These are phyloP conservation scores for Pollachius pollachius DNA, from an alignment of 2,113 vertebrate species.

Conservation along the genomic window DNA sequence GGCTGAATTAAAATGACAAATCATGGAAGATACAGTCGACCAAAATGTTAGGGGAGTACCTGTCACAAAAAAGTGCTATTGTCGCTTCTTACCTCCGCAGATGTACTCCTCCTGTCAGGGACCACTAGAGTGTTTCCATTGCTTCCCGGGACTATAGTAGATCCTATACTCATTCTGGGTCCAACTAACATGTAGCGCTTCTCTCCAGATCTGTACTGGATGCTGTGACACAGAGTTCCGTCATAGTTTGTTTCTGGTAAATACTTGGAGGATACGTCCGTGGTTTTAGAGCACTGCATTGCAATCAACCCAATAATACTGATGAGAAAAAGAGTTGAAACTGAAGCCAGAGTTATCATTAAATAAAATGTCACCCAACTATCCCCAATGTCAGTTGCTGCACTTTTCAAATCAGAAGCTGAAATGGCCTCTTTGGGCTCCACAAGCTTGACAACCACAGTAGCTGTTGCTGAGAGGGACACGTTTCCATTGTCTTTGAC, in stretches of 20 bases:
- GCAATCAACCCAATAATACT: conserved; percentile 44
- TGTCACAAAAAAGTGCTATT: neutral
- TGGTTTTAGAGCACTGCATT: conserved; percentile 44
- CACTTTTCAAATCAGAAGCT: conserved; percentile 7
- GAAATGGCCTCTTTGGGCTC: neutral
- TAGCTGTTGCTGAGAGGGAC: conserved; percentile 39
- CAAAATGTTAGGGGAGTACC: neutral
- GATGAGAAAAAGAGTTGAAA: conserved; percentile 47
- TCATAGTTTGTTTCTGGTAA: neutral
- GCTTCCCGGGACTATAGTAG: conserved; percentile 35
- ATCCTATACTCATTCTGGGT: conserved; percentile 54
- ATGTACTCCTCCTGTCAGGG: conserved; percentile 24
- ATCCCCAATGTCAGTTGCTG: conserved; percentile 25
- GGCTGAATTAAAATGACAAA: too few relatives aligned
- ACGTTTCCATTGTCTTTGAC: conserved; percentile 56
- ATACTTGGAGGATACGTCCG: conserved; percentile 28
- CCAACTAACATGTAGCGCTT: conserved; percentile 56
- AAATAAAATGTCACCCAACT: conserved; percentile 41
- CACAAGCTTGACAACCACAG: conserved; percentile 30
- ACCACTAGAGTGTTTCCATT: conserved; percentile 48
- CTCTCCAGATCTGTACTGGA: conserved; percentile 54
- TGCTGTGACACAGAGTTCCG: neutral
- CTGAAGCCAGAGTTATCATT: conserved; percentile 41
- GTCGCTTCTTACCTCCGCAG: conserved; percentile 46
- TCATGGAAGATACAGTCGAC: neutral